Base-by-base conservation (phyloP, 2,888 invertebrate genomes). In the Cataglyphis cursor region DNA sequence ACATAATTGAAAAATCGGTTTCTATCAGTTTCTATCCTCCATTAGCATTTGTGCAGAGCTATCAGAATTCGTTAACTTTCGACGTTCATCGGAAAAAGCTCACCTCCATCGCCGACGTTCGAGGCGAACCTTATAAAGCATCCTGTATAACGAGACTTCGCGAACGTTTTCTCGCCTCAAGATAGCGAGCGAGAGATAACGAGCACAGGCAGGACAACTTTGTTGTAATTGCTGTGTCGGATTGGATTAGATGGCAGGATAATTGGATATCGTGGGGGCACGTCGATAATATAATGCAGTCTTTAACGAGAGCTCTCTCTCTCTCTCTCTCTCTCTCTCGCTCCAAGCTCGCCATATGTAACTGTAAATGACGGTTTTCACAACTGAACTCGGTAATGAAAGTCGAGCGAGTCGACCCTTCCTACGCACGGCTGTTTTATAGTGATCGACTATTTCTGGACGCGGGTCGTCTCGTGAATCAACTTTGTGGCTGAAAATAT, bases 381-480 rank as follows among this genome's bases (percentile, higher is more conserved):
- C 35, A 72, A 72, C 44, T 31, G 18, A 73, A 72, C 35, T 44
- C 54, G 35, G 78, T 73, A 73, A 80, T 80, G 78, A 80, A 80
- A 80, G 59, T 73, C 59, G 78, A 59, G 44, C 78, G 44, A 44
- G 31, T 54, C 41, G 57, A 57, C 57, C 28, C 78, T 80, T 80
- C 78, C 78, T 80, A 72, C 73, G 73, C 72, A 70, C 41, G 12
- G 38, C 44, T 44, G 70, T 57, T 80, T 80, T 72, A 70, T 18
- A 61, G 59, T 72, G 74, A 80, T 80, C 57, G 59, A 80, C 73
- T 80, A 80, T 80, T 80, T 44, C 74, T 80, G 73, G 73, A 80
- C 73, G 38, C 31, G 41, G 70, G 78, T 59, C 41, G 57, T 35
- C 59, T 44, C 78, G 78, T 80, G 78, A 80, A 80, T 80, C 78